A percentile compares a stretch with the other conserved stretches of the same genome.
phyloP scores from a whole-genome alignment of 2,888 invertebrate genomes.

The Conus canariensis region DNA sequence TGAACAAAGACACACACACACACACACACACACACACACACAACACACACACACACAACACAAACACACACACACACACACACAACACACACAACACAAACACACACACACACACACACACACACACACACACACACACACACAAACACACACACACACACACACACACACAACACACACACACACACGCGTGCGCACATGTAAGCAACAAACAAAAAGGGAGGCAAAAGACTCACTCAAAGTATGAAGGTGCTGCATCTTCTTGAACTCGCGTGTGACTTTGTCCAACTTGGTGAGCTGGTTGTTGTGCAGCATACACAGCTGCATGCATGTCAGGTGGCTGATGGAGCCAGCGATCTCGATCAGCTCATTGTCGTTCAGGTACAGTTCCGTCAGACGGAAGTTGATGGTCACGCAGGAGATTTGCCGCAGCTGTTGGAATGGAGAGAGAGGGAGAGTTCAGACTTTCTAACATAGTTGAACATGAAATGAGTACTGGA shows the following conservation, averaged over 20 bases:
- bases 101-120: too few relatives aligned
- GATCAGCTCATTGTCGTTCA: conserved; percentile 69
- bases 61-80: too few relatives aligned
- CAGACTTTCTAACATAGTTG: too few relatives aligned
- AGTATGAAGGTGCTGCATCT: conserved; percentile 66
- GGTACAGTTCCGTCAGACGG: conserved; percentile 70
- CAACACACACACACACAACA: too few relatives aligned
- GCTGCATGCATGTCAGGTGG: conserved; percentile 67
- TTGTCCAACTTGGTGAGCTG: conserved; percentile 70
- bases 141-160: too few relatives aligned
- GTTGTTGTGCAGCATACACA: conserved; percentile 72
- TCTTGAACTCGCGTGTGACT: conserved; percentile 67
- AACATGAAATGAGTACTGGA: not conserved
- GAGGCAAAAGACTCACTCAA: not conserved
- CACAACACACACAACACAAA: too few relatives aligned
- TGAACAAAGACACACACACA: conserved; percentile 39
- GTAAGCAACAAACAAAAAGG: too few relatives aligned
- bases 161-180: too few relatives aligned
- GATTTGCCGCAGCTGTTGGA: conserved; percentile 62
- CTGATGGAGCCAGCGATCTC: conserved; percentile 65
- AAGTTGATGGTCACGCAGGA: conserved; percentile 64
- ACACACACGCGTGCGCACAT: too few relatives aligned
- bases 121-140: too few relatives aligned
- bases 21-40: not conserved
- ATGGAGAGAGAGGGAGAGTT: not conserved